Evolutionary conservation across 2,797 vertebrate genomes (phyloP).

Genomic region (Phataginus tricuspis): DNA sequence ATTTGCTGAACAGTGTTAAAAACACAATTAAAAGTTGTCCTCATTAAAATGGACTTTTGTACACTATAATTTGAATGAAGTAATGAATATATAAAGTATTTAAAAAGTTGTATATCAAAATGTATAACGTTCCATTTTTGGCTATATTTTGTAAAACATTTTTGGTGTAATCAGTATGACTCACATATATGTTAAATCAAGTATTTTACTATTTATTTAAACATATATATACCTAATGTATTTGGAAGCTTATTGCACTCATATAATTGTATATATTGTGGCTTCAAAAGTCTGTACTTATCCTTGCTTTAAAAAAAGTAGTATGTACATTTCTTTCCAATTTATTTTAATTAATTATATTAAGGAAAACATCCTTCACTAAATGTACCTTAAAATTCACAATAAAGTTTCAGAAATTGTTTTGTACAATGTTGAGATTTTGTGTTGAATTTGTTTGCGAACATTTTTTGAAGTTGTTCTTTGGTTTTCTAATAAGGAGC

Average conservation of each 20-base stretch:
- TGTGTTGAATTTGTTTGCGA: conserved; percentile 88
- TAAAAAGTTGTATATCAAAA: conserved; percentile 87
- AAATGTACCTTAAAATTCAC: conserved; percentile 90
- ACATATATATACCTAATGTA: conserved; percentile 87
- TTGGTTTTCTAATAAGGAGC: conserved; percentile 58
- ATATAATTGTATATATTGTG: conserved; percentile 90
- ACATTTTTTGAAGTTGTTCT: conserved; percentile 63
- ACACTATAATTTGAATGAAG: conserved; percentile 84
- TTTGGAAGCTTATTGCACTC: conserved; percentile 88
- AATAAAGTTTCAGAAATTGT: conserved; percentile 91
- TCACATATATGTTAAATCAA: conserved; percentile 86
- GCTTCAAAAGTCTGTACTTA: conserved; percentile 89
- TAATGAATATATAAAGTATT: conserved; percentile 83
- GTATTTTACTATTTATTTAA: conserved; percentile 86
- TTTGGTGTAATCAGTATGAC: conserved; percentile 86
- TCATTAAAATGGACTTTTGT: conserved; percentile 85
- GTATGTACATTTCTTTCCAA: conserved; percentile 87
- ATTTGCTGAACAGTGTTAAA: conserved; percentile 81
- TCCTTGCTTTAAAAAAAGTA: conserved; percentile 86
- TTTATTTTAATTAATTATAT: conserved; percentile 89
- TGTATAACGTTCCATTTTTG: conserved; percentile 87
- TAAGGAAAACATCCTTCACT: conserved; percentile 86
- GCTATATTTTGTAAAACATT: conserved; percentile 87
- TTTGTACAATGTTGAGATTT: conserved; percentile 89
- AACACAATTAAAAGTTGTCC: conserved; percentile 80